Conservation (phyloP, 2,888 invertebrate genomes). For the Calameuta filiformis region DNA sequence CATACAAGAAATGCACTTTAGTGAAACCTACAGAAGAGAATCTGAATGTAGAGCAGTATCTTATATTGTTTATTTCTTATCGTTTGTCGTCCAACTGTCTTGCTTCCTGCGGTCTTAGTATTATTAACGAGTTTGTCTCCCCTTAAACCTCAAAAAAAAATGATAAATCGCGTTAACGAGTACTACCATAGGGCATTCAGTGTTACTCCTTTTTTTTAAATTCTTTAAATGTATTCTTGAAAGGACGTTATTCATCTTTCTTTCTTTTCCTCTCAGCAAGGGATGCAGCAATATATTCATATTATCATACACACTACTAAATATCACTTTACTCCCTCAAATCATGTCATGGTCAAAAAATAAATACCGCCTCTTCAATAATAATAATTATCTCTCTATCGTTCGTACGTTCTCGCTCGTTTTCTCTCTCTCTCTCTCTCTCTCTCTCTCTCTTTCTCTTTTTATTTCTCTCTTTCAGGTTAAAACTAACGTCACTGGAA, state of each 20-base stretch:
- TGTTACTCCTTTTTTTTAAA: constrained; percentile 27
- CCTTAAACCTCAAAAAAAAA: constrained; percentile 23
- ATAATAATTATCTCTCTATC: constrained; percentile 28
- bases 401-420: constrained; percentile 14
- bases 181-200: constrained; percentile 35
- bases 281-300: constrained; percentile 45
- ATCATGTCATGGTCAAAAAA: constrained; percentile 54
- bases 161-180: constrained; percentile 25
- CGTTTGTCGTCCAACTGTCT: constrained; percentile 39
- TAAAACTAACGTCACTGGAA: constrained; percentile 45
- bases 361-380: constrained; percentile 56
- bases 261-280: constrained; percentile 30
- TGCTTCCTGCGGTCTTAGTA: constrained; percentile 37
- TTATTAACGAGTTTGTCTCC: constrained; percentile 50
- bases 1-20: constrained; percentile 91
- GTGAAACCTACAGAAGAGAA: constrained; percentile 89
- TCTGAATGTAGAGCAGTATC: constrained; percentile 64
- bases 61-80: constrained; percentile 41
- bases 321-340: constrained; percentile 49
- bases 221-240: constrained; percentile 29
- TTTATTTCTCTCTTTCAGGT: constrained; percentile 27
- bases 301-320: constrained; percentile 47
- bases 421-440: constrained; percentile 25
- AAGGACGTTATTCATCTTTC: constrained; percentile 8
- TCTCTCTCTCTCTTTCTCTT: constrained; percentile 27